phyloP scores from a whole-genome alignment of 2,797 vertebrate species.

The Gephyroberyx darwinii region DNA sequence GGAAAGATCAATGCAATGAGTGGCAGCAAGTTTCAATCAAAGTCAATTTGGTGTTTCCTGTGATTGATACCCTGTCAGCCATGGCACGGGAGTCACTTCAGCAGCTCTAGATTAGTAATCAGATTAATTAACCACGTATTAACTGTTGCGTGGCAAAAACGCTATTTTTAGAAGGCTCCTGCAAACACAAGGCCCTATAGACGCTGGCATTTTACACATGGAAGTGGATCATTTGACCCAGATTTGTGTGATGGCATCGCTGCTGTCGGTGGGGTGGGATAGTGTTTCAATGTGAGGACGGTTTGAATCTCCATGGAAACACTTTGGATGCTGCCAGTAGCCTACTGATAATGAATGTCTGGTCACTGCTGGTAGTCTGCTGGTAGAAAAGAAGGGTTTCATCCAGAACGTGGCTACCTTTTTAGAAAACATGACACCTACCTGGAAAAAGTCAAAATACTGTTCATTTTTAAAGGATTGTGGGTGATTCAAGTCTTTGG shows the following conservation, averaged over 20 bases:
- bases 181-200: background rate
- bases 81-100: no score
- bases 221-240: slow-evolving; percentile 10
- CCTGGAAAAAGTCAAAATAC: no score
- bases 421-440: background rate
- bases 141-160: background rate
- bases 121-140: background rate
- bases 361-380: background rate
- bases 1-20: no score
- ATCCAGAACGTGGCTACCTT: background rate
- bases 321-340: background rate
- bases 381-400: background rate
- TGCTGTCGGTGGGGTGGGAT: background rate
- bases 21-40: no score
- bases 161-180: background rate
- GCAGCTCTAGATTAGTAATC: background rate
- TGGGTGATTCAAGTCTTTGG: no score
- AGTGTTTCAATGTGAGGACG: slow-evolving; percentile 2
- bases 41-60: no score
- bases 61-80: no score
- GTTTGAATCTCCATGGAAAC: slow-evolving; percentile 30
- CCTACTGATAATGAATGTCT: slow-evolving; percentile 6
- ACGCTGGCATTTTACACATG: background rate
- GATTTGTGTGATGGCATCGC: background rate
- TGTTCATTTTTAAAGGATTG: no score